phyloP scores from a whole-genome alignment of 2,888 invertebrate genomes.

The Apamea sordens region DNA sequence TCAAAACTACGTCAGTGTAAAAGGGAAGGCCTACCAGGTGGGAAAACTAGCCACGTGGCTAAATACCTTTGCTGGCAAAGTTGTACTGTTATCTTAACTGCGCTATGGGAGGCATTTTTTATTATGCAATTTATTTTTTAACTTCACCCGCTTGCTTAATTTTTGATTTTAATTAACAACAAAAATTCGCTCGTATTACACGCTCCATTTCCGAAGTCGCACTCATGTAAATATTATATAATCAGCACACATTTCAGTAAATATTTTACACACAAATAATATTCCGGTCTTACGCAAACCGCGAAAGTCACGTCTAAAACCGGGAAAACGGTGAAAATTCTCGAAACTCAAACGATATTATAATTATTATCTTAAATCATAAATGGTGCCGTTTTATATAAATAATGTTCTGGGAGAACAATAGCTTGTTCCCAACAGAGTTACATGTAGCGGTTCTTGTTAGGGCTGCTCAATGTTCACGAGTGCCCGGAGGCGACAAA shows the following conservation, averaged over 20 bases:
- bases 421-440: constrained; percentile 60
- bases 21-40: constrained; percentile 82
- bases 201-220: constrained; percentile 1
- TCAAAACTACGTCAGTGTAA: constrained; percentile 83
- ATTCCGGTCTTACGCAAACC: not conserved
- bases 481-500: constrained; percentile 77
- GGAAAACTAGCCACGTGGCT: constrained; percentile 81
- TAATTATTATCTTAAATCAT: constrained; percentile 31
- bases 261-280: constrained; percentile 13
- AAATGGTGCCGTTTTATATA: constrained; percentile 32
- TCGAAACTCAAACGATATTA: constrained; percentile 19
- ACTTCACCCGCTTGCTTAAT: not conserved
- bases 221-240: not conserved
- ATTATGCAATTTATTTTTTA: constrained; percentile 46
- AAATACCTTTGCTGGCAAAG: constrained; percentile 78
- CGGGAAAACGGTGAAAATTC: not conserved
- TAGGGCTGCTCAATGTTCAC: constrained; percentile 70
- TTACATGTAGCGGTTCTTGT: constrained; percentile 67
- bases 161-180: not conserved
- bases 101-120: constrained; percentile 72
- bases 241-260: constrained; percentile 1
- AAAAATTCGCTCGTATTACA: not conserved
- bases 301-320: not conserved
- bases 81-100: constrained; percentile 71
- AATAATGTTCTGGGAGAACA: constrained; percentile 55